Evolutionary conservation across 2,888 invertebrate species (phyloP), one percentile per base, ranked within the genome.

Genomic region (Spisula subtruncata): DNA sequence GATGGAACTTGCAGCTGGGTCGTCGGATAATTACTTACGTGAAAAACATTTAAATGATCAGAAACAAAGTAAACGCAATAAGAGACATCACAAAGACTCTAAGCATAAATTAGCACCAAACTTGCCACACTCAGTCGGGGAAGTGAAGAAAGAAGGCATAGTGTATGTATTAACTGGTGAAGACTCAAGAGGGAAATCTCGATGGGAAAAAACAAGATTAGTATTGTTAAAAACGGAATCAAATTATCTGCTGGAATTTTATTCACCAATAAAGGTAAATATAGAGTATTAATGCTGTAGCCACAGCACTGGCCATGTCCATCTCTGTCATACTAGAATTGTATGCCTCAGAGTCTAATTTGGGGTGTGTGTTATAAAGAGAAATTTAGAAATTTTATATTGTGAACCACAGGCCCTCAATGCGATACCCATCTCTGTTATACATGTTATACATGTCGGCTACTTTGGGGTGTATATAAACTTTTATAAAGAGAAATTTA

Each of bases 191-290:
- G 98, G 98, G 14, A 98, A 98, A 25, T 98, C 98, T 48, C 98
- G 98, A 97, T 99, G 99, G 99, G 99, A 99, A 96, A 98, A 98
- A 96, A 99, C 99, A 96, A 98, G 99, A 94, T 97, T 99, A 94
- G 98, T 98, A 0, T 97, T 99, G 87, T 98, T 99, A 14, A 99
- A 99, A 97, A 98, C 99, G 41, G 98, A 98, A 41, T 99, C 87
- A 71, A 99, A 99, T 71, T 99, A 98, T 95, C 98, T 98, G 98
- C 97, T 99, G 88, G 99, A 99, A 96, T 99, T 99, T 97, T 99
- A 99, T 97, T 98, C 98, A 6, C 99, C 99, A 12, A 99, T 99
- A 0, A 97, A 99, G 97, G 98, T 98, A 97, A 86, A 32, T 8
- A 66, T 20, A 10, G 25, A 51, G 51, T 51, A 41, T 41, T 41